Base-by-base conservation (phyloP, 2,797 vertebrate species). In the Characodon lateralis region DNA sequence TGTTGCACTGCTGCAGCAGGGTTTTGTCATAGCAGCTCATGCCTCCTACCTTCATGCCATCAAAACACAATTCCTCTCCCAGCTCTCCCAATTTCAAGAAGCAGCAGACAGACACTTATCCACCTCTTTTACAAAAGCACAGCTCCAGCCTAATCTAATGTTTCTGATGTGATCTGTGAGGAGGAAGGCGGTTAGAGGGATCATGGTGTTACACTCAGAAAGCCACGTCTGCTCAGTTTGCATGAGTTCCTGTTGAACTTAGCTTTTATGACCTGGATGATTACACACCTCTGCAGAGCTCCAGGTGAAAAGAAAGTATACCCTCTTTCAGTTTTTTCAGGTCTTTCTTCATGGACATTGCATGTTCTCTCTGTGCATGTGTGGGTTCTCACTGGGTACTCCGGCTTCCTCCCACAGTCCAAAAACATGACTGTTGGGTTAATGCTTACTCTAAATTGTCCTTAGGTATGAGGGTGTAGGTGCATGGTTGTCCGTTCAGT, bases 1-100 rank as follows among this genome's bases (percentile, higher is more conserved):
- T 94, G 89, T 53, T 86, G 94, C 79, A 35, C 93, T 39, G 24
- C 58, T 1, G 6, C 76, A 1, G 0, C 51, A 0, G 16, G 0
- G 46, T 76, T 87, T 87, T 85, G 78, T 83, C 76, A 69, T 84
- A 82, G 86, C 87, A 78, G 76, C 81, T 55, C 58, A 31, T 53
- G 83, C 84, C 90, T 71, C 86, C 88, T 82, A 79, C 87, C 86
- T 84, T 72, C 78, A 80, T 79, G 80, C 80, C 85, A 91, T 90
- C 89, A 86, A 78, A 81, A 90, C 83, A 80, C 83, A 68, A 84
- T 89, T 85, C 85, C 79, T 85, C 71, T 75, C 86, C 80, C 43
- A 87, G 80, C 78, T 86, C 83, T 81, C 78, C 82, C 85, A 91
- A 89, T 90, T 90, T 85, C 22, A 83, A 78, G 61, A 71, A 10